Conservation (phyloP, 2,113 vertebrate species). For the Coreoperca whiteheadi region DNA sequence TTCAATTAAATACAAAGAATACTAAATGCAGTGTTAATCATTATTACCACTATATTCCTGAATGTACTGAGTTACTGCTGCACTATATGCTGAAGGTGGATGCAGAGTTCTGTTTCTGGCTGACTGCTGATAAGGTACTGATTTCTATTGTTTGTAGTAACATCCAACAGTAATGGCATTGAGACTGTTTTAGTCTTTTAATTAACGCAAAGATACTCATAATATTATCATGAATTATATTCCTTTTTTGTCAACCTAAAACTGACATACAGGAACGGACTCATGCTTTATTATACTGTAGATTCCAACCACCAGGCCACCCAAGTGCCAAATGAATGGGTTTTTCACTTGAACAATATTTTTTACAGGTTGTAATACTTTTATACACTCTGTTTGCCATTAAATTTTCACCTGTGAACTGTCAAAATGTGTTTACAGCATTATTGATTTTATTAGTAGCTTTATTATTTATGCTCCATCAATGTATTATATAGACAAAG, state of each 20-base stretch:
- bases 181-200: neutral
- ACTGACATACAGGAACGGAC: neutral
- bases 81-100: neutral
- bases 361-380: neutral
- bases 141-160: neutral
- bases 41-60: constrained; percentile 31
- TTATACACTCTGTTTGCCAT: constrained; percentile 15
- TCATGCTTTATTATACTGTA: neutral
- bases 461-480: neutral
- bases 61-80: constrained; percentile 25
- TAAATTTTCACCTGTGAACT: constrained; percentile 2
- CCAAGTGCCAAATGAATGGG: constrained; percentile 1
- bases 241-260: neutral
- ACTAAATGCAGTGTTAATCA: neutral
- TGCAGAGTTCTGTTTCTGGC: neutral
- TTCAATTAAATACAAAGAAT: neutral
- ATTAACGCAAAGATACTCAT: neutral
- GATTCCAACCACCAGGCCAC: neutral
- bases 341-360: neutral
- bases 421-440: constrained; percentile 1
- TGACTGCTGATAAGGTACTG: neutral
- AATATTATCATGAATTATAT: neutral
- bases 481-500: neutral
- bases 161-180: neutral
- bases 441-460: neutral